Evolutionary conservation across 30 jellyfish, hydroid and myxozoan species (phyloP).

Genomic region (Morbakka virulenta): DNA sequence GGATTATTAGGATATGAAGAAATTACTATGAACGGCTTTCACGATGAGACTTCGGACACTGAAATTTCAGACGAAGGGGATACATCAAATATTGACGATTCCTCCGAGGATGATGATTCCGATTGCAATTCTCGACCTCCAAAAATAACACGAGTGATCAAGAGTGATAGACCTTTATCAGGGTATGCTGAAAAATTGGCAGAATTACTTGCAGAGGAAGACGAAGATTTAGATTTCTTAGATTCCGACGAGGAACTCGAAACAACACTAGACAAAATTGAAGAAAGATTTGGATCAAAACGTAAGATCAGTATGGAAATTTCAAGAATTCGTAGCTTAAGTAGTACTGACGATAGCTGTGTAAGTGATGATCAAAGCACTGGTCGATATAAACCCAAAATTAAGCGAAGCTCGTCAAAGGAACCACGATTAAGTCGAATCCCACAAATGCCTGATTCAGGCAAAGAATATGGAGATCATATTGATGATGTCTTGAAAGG

Average conservation of each 20-base stretch:
- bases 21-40: background rate
- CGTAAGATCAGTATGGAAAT: conserved; percentile 32
- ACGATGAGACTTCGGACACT: background rate
- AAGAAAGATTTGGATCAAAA: conserved; percentile 30
- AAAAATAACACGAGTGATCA: conserved; percentile 16
- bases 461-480: background rate
- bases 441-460: background rate
- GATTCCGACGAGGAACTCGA: conserved; percentile 92
- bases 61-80: background rate
- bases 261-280: conserved; percentile 70
- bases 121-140: background rate
- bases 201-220: conserved; percentile 93
- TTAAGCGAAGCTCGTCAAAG: background rate
- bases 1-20: background rate
- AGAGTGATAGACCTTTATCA: conserved; percentile 89
- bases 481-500: background rate
- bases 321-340: background rate
- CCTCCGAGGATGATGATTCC: background rate
- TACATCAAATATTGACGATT: background rate
- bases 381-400: too few species aligned
- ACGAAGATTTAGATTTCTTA: conserved; percentile 73
- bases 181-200: conserved; percentile 91
- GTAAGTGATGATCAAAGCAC: background rate
- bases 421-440: background rate
- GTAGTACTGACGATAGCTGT: background rate